Evolutionary conservation across 2,113 vertebrate genomes (phyloP).

Genomic region (Entelurus aequoreus): DNA sequence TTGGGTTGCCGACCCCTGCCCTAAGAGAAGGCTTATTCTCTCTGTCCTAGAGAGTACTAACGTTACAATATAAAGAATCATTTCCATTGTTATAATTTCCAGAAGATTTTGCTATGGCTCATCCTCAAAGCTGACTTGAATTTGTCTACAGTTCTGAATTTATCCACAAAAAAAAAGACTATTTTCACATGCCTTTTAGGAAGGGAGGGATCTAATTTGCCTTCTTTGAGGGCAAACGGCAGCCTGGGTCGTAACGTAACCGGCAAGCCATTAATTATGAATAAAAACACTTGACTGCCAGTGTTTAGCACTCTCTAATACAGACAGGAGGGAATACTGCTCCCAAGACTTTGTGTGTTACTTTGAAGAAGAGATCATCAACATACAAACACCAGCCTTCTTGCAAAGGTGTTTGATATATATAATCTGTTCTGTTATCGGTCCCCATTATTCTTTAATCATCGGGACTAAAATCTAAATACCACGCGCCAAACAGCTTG

Average conservation of each 20-base stretch:
- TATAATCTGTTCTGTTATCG: background rate
- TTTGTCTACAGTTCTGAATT: no score
- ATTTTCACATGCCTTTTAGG: background rate
- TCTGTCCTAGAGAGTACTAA: no score
- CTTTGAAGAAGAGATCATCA: background rate
- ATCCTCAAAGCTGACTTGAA: no score
- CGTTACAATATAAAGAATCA: no score
- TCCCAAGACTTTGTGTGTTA: background rate
- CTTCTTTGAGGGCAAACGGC: background rate
- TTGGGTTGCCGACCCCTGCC: no score
- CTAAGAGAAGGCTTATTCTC: no score
- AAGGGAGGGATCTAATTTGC: background rate
- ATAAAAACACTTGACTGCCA: background rate
- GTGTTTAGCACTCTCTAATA: background rate
- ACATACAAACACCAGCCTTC: background rate
- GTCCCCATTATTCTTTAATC: background rate
- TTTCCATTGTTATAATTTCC: no score
- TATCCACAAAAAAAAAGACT: background rate
- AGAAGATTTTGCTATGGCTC: no score
- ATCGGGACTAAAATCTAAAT: no score
- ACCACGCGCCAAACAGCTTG: no score
- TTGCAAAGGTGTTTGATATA: background rate
- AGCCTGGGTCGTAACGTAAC: background rate
- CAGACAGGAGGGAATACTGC: background rate
- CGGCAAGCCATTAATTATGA: background rate